These are phyloP conservation scores for Halictus quadricinctus DNA, from an alignment of 2,888 invertebrate species.

Conservation along the genomic window DNA sequence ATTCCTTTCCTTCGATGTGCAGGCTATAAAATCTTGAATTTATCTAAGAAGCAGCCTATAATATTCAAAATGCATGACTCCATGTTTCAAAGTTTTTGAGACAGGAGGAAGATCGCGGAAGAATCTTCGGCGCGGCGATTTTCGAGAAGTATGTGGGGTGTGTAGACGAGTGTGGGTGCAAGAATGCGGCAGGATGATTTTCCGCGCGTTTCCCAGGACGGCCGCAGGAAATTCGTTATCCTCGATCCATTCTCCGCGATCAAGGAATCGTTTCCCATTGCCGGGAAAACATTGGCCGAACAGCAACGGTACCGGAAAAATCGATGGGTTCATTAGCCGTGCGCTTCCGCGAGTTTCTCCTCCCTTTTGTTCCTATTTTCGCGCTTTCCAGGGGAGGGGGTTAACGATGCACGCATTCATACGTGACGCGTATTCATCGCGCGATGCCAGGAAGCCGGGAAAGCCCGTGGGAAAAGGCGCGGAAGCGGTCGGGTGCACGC, in stretches of 20 bases:
- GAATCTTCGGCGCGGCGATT: neutral
- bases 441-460: conserved; percentile 23
- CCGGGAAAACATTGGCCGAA: neutral
- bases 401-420: conserved; percentile 60
- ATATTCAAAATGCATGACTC: neutral
- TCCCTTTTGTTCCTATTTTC: conserved; percentile 52
- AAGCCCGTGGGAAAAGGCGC: conserved; percentile 40
- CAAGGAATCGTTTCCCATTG: neutral
- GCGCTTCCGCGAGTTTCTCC: conserved; percentile 32
- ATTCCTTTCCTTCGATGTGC: no score
- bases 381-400: conserved; percentile 13
- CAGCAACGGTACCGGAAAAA: neutral
- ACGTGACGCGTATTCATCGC: conserved; percentile 50
- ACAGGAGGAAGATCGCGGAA: neutral
- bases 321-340: conserved; percentile 54
- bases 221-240: neutral
- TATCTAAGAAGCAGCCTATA: neutral
- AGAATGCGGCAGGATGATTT: neutral
- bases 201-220: neutral
- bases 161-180: neutral
- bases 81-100: no score
- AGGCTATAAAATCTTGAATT: neutral
- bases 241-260: neutral
- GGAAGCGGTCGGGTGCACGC: conserved; percentile 41
- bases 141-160: neutral